Conservation (phyloP, 2,113 vertebrate species). For the Semnopithecus entellus region DNA sequence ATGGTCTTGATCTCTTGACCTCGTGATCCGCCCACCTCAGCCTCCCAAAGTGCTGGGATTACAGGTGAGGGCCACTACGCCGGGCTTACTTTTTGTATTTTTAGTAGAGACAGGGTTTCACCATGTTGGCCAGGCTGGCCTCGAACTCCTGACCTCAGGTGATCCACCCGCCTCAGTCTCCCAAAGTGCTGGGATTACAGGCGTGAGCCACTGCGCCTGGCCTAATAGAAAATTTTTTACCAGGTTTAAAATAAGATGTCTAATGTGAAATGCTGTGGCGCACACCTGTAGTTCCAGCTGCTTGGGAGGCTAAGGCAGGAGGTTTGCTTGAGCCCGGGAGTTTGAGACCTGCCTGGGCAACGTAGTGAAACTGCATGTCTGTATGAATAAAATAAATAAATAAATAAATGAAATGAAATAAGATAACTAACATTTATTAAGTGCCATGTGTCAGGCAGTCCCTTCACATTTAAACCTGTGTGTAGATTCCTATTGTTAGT, state of each 20-base stretch:
- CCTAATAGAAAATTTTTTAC: neutral
- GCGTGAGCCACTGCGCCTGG: rapidly evolving
- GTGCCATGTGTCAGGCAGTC: rapidly evolving
- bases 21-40: rapidly evolving
- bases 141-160: too few relatives aligned
- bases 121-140: too few relatives aligned
- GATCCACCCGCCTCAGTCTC: too few relatives aligned
- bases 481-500: neutral
- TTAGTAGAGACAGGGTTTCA: too few relatives aligned
- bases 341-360: neutral
- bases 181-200: too few relatives aligned
- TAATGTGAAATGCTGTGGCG: neutral
- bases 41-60: too few relatives aligned
- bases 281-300: neutral
- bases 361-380: neutral
- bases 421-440: neutral
- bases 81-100: too few relatives aligned
- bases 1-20: too few relatives aligned
- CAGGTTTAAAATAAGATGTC: neutral
- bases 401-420: neutral
- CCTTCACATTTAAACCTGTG: neutral
- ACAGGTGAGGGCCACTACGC: too few relatives aligned
- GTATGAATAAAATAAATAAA: neutral
- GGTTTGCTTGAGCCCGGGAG: neutral
- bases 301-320: neutral